Conservation (phyloP, 2,113 vertebrate species). For the Bungarus multicinctus region DNA sequence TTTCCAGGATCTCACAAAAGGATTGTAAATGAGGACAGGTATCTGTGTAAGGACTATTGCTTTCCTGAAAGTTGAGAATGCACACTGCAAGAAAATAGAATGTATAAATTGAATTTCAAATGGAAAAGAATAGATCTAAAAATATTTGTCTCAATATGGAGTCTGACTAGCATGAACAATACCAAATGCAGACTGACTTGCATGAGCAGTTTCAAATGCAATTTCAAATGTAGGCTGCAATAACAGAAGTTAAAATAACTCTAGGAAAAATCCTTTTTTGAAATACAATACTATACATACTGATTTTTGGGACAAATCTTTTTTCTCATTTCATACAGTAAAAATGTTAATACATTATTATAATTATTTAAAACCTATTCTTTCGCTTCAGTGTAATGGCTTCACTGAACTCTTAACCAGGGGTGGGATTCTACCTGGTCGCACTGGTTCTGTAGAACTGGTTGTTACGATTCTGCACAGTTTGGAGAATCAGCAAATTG, state of each 20-base stretch:
- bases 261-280: neutral
- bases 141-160: neutral
- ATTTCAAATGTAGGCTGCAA: neutral
- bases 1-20: conserved; percentile 82
- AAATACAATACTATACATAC: neutral
- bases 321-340: neutral
- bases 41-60: conserved; percentile 63
- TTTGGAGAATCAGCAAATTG: too few species aligned
- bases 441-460: too few species aligned
- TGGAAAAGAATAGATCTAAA: neutral
- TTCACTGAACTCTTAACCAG: neutral
- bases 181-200: too few species aligned
- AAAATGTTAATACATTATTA: too few species aligned
- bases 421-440: too few species aligned
- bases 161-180: neutral
- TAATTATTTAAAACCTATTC: neutral
- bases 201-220: too few species aligned
- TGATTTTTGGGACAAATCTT: neutral
- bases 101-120: neutral
- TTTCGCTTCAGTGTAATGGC: neutral
- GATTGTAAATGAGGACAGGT: conserved; percentile 71
- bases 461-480: too few species aligned
- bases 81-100: conserved; percentile 58
- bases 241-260: neutral
- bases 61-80: conserved; percentile 73